phyloP scores from a whole-genome alignment of 2,888 invertebrate genomes.

The Athalia rosae region DNA sequence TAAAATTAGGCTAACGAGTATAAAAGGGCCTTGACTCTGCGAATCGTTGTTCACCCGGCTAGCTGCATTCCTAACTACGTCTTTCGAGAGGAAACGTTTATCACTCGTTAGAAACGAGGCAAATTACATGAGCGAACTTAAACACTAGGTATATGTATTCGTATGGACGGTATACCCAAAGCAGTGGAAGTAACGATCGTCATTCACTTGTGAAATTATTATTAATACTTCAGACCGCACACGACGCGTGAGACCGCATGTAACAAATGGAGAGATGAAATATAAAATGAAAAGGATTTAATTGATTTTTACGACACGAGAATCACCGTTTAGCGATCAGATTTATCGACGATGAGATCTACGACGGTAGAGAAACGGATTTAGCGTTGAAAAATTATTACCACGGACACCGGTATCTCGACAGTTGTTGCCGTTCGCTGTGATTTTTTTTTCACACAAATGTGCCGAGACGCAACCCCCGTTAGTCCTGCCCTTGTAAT shows the following conservation, averaged over 20 bases:
- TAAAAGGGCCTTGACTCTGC: slow-evolving; percentile 44
- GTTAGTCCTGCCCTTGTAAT: background rate
- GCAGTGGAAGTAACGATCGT: slow-evolving; percentile 51
- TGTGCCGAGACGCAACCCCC: too few species aligned
- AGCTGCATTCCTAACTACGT: background rate
- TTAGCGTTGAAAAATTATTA: too few species aligned
- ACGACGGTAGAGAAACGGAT: background rate
- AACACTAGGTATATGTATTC: slow-evolving; percentile 45
- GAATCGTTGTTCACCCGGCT: slow-evolving; percentile 38
- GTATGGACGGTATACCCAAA: too few species aligned
- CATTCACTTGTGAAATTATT: slow-evolving; percentile 57
- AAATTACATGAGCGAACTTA: slow-evolving; percentile 59
- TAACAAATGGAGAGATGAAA: too few species aligned
- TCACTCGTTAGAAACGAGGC: slow-evolving; percentile 60
- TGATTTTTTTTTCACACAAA: too few species aligned
- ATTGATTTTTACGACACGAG: slow-evolving; percentile 22
- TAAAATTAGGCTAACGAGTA: slow-evolving; percentile 69
- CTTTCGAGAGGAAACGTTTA: slow-evolving; percentile 49
- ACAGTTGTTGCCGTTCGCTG: too few species aligned
- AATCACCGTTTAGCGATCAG: background rate
- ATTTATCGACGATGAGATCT: background rate
- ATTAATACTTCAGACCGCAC: slow-evolving; percentile 61
- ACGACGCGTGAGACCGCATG: slow-evolving; percentile 41
- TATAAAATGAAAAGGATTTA: too few species aligned
- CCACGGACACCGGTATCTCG: too few species aligned